Evolutionary conservation across 2,888 invertebrate species (phyloP), one percentile per base, ranked within the genome.

Genomic region (Stomorhina lunata): DNA sequence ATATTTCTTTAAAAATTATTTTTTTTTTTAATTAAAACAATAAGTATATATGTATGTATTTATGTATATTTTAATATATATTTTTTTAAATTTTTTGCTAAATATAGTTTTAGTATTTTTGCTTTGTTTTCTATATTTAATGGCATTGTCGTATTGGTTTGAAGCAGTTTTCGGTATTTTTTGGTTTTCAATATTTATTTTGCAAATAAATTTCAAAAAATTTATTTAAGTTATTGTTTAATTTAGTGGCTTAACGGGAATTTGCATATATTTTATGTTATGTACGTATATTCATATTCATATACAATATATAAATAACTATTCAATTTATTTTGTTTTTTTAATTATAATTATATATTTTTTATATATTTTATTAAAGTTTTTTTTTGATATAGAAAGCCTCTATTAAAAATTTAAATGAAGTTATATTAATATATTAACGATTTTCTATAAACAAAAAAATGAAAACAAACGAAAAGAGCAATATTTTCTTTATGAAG

Each of bases 221-320:
- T 85, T 85, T 84, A 66, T 50, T 69, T 69, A 25, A n/a, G 34
- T 85, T 86, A 87, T 87, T 86, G 83, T 86, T 86, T 86, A 86
- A 83, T 88, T 87, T 86, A 88, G 87, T 87, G 88, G 88, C 88
- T 88, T 87, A 87, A 88, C 88, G 86, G 88, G 87, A 87, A 86
- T 88, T 87, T 88, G 85, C 88, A 87, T 85, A 86, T 84, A 82
- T 79, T 76, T 45, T 40, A 40, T 66, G 20, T 72, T 79, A 80
- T 10, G 75, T 84, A 84, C 72, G 68, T 75, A 76, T 50, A 68
- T 72, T 10, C 29, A 61, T 73, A 66, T 43, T 69, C 34, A 29
- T 78, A 37, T 80, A 63, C 40, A 43, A 10, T 66, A 79, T 76
- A 71, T 69, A 73, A 61, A 68, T 76, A 69, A 55, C 53, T 59